These are phyloP conservation scores for Bettongia penicillata DNA, from an alignment of 2,113 vertebrate genomes.

Conservation along the genomic window DNA sequence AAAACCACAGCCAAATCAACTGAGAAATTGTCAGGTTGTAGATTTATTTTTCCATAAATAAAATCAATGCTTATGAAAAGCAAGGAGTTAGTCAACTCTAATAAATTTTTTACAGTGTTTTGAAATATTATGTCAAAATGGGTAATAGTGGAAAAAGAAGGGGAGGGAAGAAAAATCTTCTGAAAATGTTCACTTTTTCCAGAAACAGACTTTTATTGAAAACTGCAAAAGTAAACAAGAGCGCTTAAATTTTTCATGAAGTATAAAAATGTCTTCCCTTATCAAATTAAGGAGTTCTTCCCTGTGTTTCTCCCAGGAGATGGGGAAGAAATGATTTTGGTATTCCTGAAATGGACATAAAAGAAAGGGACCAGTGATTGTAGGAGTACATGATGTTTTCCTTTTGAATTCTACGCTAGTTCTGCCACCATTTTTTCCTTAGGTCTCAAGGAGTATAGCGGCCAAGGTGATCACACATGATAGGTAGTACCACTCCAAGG, in stretches of 20 bases:
- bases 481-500: background rate
- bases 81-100: background rate
- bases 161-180: background rate
- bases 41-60: background rate
- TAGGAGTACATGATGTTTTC: background rate
- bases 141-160: background rate
- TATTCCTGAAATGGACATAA: background rate
- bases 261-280: background rate
- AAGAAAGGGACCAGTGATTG: background rate
- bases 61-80: slow-evolving; percentile 1
- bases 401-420: background rate
- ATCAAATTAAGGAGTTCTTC: background rate
- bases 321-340: background rate
- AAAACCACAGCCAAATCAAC: background rate
- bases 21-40: background rate
- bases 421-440: background rate
- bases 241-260: slow-evolving; percentile 29
- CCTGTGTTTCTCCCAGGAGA: background rate
- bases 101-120: background rate
- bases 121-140: slow-evolving; percentile 30
- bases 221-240: slow-evolving; percentile 40
- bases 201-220: slow-evolving; percentile 52
- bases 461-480: background rate
- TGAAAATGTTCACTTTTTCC: slow-evolving; percentile 37
- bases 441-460: background rate